Base-by-base conservation (phyloP, 2,888 invertebrate genomes). In the Cryptocephalus moraei region DNA sequence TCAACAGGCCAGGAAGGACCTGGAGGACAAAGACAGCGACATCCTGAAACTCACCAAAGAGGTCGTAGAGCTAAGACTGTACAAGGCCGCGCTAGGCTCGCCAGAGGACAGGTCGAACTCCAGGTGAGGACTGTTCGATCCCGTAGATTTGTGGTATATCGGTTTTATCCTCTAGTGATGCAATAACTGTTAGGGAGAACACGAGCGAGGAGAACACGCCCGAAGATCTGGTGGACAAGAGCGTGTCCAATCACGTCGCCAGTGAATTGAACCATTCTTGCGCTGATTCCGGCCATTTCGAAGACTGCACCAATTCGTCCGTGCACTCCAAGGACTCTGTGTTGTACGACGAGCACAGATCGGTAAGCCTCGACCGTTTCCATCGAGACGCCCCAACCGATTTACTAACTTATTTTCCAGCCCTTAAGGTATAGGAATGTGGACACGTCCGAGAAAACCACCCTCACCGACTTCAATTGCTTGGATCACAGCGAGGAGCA, bases 231-330 rank as follows among this genome's bases (percentile, higher is more conserved):
- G 54, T 57, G 6, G 61, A 57, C 43, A 57, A 59, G 33, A 44
- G 55, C 10, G 41, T 48, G 11, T 56, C 51, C 47, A 52, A 57
- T 31, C 47, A 54, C 1, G 58, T 45, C 41, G 10, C 42, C 9
- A 9, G 32, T 42, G 85, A 86, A 64, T 79, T 85, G 75, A 82
- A 82, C 59, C 81, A 82, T 54, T 89, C 89, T 32, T 82, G 86
- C 62, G 84, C 87, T 46, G 90, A 90, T 70, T 90, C 89, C 8
- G 91, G 91, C 39, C 86, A 89, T 71, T 90, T 85, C 69, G 91
- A 91, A 67, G 90, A 90, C 71, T 68, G 84, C 58, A 81, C 82
- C 12, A 81, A 81, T 60, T 85, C 86, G 44, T 85, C 86, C 46
- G 74, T 86, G 51, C 82, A 85, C 69, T 86, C 86, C 48, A 86